A percentile compares a stretch with the other conserved stretches of the same genome.
phyloP scores from a whole-genome alignment of 2,113 vertebrate genomes.

The Triplophysa tibetana region DNA sequence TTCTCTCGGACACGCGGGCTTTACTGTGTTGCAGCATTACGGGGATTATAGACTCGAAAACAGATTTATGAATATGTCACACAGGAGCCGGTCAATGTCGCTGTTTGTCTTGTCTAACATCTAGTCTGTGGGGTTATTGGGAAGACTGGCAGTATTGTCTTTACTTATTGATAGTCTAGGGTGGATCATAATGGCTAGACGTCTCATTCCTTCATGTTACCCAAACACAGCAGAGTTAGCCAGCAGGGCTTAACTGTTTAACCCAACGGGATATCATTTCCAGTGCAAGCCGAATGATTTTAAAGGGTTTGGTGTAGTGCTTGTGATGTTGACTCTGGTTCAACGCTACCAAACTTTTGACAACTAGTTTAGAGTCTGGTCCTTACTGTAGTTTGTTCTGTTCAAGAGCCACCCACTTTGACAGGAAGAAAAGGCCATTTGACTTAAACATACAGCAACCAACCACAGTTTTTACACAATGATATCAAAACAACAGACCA shows the following conservation, averaged over 20 bases:
- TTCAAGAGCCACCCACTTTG: too few species aligned
- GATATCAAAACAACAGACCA: too few species aligned
- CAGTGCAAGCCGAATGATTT: background rate
- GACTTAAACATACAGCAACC: too few species aligned
- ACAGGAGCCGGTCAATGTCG: conserved; percentile 54
- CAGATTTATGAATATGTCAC: conserved; percentile 57
- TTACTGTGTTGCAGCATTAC: conserved; percentile 59
- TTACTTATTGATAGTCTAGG: conserved; percentile 55
- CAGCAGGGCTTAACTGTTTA: conserved; percentile 43
- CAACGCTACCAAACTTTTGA: background rate
- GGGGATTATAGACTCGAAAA: conserved; percentile 63
- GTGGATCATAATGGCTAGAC: conserved; percentile 63
- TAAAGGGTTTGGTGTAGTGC: background rate
- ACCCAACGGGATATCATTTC: conserved; percentile 34
- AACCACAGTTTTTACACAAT: too few species aligned
- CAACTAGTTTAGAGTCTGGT: too few species aligned
- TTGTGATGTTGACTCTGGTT: conserved; percentile 1
- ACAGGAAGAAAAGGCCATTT: too few species aligned
- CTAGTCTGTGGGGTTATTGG: conserved; percentile 43
- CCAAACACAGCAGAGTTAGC: conserved; percentile 44
- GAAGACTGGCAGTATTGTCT: conserved; percentile 51
- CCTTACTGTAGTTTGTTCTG: too few species aligned
- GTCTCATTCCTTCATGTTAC: conserved; percentile 46
- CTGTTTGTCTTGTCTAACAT: conserved; percentile 53
- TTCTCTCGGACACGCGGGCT: conserved; percentile 61